Base-by-base conservation (phyloP, 1,140 invertebrate genomes). In the Tetragonula clypearis region DNA sequence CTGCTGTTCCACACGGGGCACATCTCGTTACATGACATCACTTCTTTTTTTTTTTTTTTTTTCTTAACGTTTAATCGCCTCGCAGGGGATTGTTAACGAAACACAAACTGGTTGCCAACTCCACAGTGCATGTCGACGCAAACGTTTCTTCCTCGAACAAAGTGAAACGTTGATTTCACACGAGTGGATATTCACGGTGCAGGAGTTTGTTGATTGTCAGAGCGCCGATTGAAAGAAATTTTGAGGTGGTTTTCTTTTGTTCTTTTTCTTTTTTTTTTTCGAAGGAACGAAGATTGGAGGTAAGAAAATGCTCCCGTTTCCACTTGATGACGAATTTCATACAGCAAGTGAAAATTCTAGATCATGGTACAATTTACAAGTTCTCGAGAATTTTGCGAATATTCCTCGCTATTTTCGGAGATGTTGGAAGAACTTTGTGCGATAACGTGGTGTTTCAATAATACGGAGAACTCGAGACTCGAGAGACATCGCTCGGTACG, bases 41-140 rank as follows among this genome's bases (percentile, higher is more conserved):
- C 41, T 41, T 41, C 6, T 5, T 41, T 41, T 41, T 41, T 41
- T 41, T 41, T 58, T 69, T 30, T 4, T n/a, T 76, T n/a, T 35
- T 35, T 35, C 30, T 30, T 30, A 68, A 77, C 30, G 35, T 82
- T 41, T 58, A 68, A 35, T 82, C 62, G 72, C 41, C 11, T 23
- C 21, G 26, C 9, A n/a, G 15, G 68, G 56, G 55, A 73, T 26
- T 35, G 56, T 41, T 35, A 77, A 41, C 60, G 55, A 56, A 77
- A 77, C 49, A n/a, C 23, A 21, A 14, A 30, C 19, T 35, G n/a
- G 17, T 21, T 6, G 41, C 41, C 41, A 56, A 69, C 62, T 30
- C 21, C 41, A 12, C 53, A 49, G 62, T 68, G 62, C 41, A 82
- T 30, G 41, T 17, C 9, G 3, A 12, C n/a, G 21, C 17, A 26